Base-by-base conservation (phyloP, 2,113 vertebrate genomes). In the Callaeas wilsoni region DNA sequence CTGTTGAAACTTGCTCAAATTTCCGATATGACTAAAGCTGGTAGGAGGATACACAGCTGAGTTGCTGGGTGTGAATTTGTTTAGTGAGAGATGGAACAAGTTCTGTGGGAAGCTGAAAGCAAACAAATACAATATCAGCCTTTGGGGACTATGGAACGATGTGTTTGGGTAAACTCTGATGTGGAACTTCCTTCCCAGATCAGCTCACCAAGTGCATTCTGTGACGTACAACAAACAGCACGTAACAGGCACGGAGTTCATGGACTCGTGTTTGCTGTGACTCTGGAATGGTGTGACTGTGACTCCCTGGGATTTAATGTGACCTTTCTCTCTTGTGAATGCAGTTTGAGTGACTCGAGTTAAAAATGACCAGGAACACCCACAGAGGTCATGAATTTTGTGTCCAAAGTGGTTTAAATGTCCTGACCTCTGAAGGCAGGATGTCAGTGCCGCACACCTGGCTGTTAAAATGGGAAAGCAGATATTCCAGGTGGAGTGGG, bases 51-150 rank as follows among this genome's bases (percentile, higher is more conserved):
- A 59, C 55, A 39, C 27, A 26, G 37, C 76, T 65, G 83, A 81
- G 52, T 82, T 6, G 56, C 84, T 89, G 90, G 86, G 95, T 73
- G 85, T 93, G 93, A 82, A n/a, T 89, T 47, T 88, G 59, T 86
- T 83, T 77, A 63, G 62, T 57, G 89, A 93, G 84, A 90, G 64
- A 84, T 55, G 64, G 93, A 95, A 81, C 71, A 60, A 91, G 82
- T 81, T 95, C 78, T 91, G 74, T 89, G 84, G 94, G 90, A 95
- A 93, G 84, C 55, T 84, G 83, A 42, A 90, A 86, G 77, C 76
- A 90, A 90, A 93, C 63, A 87, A 81, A 85, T 26, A 39, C 44
- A 68, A 0, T 42, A 23, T 78, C 33, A 80, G 47, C 67, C 59
- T 77, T 64, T 69, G 78, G 73, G 73, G 64, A 53, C 50, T 76